Evolutionary conservation across 2,888 invertebrate species (phyloP).

Genomic region (Sarcophaga rosellei): DNA sequence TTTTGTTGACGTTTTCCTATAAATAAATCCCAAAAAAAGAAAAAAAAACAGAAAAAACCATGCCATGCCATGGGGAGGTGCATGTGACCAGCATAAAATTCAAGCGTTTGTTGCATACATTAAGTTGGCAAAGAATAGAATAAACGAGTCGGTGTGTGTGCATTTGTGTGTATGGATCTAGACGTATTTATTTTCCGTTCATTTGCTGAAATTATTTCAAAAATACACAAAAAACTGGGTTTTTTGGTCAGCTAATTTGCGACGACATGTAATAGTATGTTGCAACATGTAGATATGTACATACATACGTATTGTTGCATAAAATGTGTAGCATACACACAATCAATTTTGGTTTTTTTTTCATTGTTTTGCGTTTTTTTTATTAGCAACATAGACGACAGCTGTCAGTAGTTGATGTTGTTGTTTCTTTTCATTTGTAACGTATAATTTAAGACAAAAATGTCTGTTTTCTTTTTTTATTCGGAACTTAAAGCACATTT

Average conservation of each 20-base stretch:
- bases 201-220: slow-evolving; percentile 10
- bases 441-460: slow-evolving; percentile 5
- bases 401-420: slow-evolving; percentile 33
- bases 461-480: slow-evolving; percentile 17
- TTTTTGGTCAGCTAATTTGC: slow-evolving; percentile 66
- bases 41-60: neutral
- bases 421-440: neutral
- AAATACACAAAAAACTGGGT: slow-evolving; percentile 57
- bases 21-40: neutral
- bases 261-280: neutral
- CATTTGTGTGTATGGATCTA: neutral
- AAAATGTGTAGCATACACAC: slow-evolving; percentile 24
- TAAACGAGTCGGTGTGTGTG: neutral
- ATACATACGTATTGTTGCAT: neutral
- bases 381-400: slow-evolving; percentile 47
- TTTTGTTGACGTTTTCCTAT: slow-evolving; percentile 16
- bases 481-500: slow-evolving; percentile 13
- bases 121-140: neutral
- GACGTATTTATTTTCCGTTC: neutral
- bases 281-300: neutral
- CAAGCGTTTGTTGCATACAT: neutral
- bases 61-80: slow-evolving; percentile 15
- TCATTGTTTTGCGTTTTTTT: too few species aligned
- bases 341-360: neutral
- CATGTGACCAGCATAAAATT: neutral